These are phyloP conservation scores for Thereva unica DNA, from an alignment of 2,888 invertebrate species.

Conservation along the genomic window DNA sequence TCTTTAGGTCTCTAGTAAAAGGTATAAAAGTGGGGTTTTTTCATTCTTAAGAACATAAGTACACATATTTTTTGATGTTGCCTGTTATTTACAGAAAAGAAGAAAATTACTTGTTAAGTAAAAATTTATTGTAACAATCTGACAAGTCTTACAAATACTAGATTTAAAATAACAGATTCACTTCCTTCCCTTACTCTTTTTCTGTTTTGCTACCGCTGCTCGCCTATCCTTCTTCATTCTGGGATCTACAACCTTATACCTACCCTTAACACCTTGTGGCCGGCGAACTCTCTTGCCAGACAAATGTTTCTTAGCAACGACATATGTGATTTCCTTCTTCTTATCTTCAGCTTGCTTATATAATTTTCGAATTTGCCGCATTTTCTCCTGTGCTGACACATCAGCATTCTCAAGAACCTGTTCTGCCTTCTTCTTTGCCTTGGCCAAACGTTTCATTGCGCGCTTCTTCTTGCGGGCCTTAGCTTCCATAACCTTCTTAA, in stretches of 20 bases:
- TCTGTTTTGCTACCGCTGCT: conserved; percentile 52
- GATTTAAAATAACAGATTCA: too few species aligned
- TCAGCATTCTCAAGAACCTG: conserved; percentile 88
- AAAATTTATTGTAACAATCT: too few species aligned
- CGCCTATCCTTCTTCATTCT: conserved; percentile 93
- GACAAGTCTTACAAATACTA: too few species aligned
- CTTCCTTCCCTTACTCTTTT: conserved; percentile 21
- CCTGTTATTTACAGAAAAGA: too few species aligned
- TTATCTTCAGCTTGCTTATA: conserved; percentile 90
- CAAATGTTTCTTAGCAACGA: conserved; percentile 88
- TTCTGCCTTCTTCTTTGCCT: conserved; percentile 95
- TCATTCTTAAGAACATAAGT: too few species aligned
- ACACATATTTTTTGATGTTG: too few species aligned
- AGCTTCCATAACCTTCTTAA: conserved; percentile 97
- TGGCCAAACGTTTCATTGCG: conserved; percentile 81
- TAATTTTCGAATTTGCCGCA: conserved; percentile 85
- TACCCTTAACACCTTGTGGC: conserved; percentile 88
- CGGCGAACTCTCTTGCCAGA: conserved; percentile 75
- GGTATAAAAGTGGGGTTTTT: too few species aligned
- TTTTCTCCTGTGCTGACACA: conserved; percentile 90
- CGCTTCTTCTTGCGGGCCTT: conserved; percentile 96
- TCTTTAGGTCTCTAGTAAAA: too few species aligned
- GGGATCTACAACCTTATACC: conserved; percentile 92
- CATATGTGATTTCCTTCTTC: conserved; percentile 89
- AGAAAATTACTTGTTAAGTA: too few species aligned